phyloP scores from a whole-genome alignment of 2,797 vertebrate genomes.

The Brachyalestes nurse region DNA sequence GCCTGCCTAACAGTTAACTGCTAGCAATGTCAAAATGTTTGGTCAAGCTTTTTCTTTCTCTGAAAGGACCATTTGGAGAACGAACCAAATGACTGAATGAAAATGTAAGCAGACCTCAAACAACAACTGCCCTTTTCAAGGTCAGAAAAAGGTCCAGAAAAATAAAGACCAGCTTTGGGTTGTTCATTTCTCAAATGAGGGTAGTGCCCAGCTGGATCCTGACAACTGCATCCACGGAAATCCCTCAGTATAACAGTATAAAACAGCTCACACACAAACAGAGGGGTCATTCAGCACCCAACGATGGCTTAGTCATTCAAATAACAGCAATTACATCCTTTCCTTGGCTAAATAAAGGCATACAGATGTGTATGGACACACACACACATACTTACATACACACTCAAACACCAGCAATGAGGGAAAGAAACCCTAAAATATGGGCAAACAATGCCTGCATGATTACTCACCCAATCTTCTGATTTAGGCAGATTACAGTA shows the following conservation, averaged over 20 bases:
- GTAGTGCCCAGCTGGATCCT: not conserved
- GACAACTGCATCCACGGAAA: not conserved
- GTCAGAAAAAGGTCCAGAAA: not conserved
- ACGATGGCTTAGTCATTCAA: not conserved
- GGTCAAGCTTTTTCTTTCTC: not conserved
- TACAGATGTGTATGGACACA: constrained; percentile 5
- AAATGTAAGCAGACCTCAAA: not conserved
- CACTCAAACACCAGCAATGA: not conserved
- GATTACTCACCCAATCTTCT: not conserved
- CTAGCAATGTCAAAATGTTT: not conserved
- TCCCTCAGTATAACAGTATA: not conserved
- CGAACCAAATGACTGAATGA: not conserved
- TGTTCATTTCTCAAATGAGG: not conserved
- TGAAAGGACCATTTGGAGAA: not conserved
- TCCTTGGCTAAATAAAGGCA: not conserved
- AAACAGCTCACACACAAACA: not conserved
- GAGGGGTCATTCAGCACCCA: not conserved
- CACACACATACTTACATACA: not conserved
- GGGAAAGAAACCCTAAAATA: not conserved
- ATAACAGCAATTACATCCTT: not conserved
- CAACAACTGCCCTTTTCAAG: not conserved
- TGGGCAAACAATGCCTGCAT: not conserved
- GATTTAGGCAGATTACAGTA: not conserved
- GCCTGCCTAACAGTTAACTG: not conserved
- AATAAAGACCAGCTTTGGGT: not conserved